Conservation (phyloP, 2,888 invertebrate genomes). For the Pheosia tremula region DNA sequence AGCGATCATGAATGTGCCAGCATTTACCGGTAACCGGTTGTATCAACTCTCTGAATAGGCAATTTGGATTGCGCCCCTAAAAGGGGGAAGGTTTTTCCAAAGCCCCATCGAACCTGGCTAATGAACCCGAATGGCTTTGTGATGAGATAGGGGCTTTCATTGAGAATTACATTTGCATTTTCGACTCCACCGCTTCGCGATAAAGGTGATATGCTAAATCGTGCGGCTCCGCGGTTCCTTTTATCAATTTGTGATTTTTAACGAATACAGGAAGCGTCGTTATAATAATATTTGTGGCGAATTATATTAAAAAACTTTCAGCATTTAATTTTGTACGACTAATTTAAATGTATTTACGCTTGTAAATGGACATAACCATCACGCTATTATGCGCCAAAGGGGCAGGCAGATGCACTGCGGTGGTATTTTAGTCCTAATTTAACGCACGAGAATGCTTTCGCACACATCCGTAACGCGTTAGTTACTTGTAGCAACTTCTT, state of each 20-base stretch:
- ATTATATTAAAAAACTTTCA: neutral
- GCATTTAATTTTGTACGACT: neutral
- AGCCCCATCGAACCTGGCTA: conserved; percentile 45
- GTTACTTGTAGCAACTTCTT: too few species aligned
- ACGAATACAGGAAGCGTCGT: conserved; percentile 1
- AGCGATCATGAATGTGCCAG: conserved; percentile 21
- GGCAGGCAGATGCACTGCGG: too few species aligned
- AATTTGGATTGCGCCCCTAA: conserved; percentile 41
- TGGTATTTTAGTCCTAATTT: too few species aligned
- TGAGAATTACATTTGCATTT: conserved; percentile 27
- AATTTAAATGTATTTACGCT: too few species aligned
- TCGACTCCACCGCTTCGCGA: conserved; percentile 25
- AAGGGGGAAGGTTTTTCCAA: conserved; percentile 41
- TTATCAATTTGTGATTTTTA: conserved; percentile 17
- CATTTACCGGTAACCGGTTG: conserved; percentile 32
- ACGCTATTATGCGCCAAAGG: too few species aligned
- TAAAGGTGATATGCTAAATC: conserved; percentile 17
- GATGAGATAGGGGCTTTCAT: conserved; percentile 46
- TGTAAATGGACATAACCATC: too few species aligned
- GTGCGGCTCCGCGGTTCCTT: conserved; percentile 9
- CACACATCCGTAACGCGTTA: too few species aligned
- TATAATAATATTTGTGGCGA: neutral
- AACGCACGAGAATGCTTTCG: too few species aligned
- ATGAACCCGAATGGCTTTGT: conserved; percentile 60
- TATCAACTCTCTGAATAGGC: conserved; percentile 47